Base-by-base conservation (phyloP, 2,797 vertebrate species). In the Sebastes diploproa region DNA sequence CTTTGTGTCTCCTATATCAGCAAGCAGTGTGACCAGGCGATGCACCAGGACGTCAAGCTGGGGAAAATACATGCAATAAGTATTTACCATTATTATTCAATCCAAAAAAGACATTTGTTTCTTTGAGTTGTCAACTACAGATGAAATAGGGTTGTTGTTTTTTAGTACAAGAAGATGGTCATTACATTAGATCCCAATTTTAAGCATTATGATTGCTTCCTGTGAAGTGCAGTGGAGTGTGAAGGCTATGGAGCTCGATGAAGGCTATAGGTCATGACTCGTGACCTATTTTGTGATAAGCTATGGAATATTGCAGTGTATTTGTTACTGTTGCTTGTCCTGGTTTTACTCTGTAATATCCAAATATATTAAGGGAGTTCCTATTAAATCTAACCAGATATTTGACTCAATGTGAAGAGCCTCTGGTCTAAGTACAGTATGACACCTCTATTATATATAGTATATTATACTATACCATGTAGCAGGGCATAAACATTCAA, bases 31-130 rank as follows among this genome's bases (percentile, higher is more conserved):
- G 92, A 99, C 96, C 91, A 99, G 96, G 54, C 98, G 97, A 89
- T 99, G 98, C 77, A 99, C 96, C 56, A 99, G 95, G 58, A 97
- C 94, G 16, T 99, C 98, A 4, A 99, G 95, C 98, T 99, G 86
- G 61, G 0, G 58, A 66, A 66, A 72, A 67, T 2, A 70, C 27
- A 88, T 1, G 1, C 46, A 42, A 27, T 8, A 7, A 70, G 27
- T 4, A 56, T 32, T 0, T 4, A 58, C 4, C 3, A 7, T 4
- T 7, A 36, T 7, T 13, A 14, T 70, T 36, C 9, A 58, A 46
- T 12, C 9, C 27, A 65, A 12, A 50, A 46, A 46, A 14, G 42
- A 0, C 18, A 20, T 20, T 22, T 16, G 1, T 59, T 18, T 8
- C 34, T 52, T 56, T 22, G 4, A 18, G 2, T 20, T 42, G 23